Base-by-base conservation (phyloP, 2,113 vertebrate genomes). In the Paramormyrops kingsleyae region DNA sequence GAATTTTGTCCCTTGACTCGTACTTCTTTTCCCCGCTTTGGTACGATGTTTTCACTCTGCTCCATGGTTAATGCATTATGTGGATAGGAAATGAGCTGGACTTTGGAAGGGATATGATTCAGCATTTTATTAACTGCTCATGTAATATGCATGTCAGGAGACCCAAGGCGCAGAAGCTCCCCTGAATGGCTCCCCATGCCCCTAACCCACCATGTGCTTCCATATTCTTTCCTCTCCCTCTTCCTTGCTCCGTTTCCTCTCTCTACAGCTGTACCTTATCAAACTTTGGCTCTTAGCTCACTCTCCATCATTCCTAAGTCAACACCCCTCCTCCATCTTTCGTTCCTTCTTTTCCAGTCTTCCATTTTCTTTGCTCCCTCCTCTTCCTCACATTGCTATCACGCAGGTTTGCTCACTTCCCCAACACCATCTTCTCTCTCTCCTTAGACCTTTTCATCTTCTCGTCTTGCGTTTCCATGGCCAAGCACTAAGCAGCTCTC, bases 211-310 rank as follows among this genome's bases (percentile, higher is more conserved):
- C 87, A 10, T 56, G 24, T 86, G 52, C 44, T 39, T 88, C 74
- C 88, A 88, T 91, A 53, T 83, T 52, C 49, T n/a, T 12, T 31
- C 46, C 50, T 39, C 0, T 35, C 70, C 39, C 9, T 31, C 62
- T 44, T 21, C 44, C 83, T 13, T 3, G 17, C 47, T 50, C 27
- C 35, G 31, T 86, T 31, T 89, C 13, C 89, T 88, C 88, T 90
- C 87, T 92, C 91, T 87, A 93, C 94, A 95, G 95, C 95, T 95
- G 95, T 89, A 92, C 91, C 92, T 92, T 94, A 94, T 95, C 94
- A 95, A 91, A 49, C 88, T 87, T 87, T 92, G 93, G 94, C 92
- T 89, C 90, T 83, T 50, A 9, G 88, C 92, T 92, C 92, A 92
- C 90, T 93, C 93, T 90, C 90, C 93, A 93, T 93, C 90, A 90